phyloP scores from a whole-genome alignment of 2,888 invertebrate species.

The Ormia ochracea region DNA sequence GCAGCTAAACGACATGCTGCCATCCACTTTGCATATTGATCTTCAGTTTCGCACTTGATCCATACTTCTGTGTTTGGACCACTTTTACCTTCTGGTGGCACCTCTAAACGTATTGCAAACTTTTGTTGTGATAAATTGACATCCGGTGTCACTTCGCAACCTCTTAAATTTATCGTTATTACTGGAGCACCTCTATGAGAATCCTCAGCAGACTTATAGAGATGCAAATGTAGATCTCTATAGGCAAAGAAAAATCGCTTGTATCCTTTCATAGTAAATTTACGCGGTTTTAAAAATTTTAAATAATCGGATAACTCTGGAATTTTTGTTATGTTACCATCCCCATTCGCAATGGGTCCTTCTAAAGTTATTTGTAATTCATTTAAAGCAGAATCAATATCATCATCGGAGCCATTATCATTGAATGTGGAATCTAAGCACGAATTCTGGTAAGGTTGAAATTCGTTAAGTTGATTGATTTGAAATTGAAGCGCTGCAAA shows the following conservation, averaged over 20 bases:
- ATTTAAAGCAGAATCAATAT: slow-evolving; percentile 95
- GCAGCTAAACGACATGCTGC: slow-evolving; percentile 96
- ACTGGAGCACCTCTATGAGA: slow-evolving; percentile 83
- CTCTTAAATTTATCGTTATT: slow-evolving; percentile 88
- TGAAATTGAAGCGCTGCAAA: slow-evolving; percentile 97
- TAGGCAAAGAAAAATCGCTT: slow-evolving; percentile 97
- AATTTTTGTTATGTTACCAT: slow-evolving; percentile 93
- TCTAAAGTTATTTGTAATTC: slow-evolving; percentile 95
- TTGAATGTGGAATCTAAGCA: slow-evolving; percentile 66
- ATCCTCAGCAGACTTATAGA: slow-evolving; percentile 90
- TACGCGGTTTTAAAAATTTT: slow-evolving; percentile 95
- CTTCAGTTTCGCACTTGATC: slow-evolving; percentile 95
- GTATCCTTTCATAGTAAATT: slow-evolving; percentile 95
- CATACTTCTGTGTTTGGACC: slow-evolving; percentile 98
- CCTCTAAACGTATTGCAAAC: slow-evolving; percentile 96
- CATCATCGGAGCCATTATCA: slow-evolving; percentile 83
- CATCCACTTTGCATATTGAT: slow-evolving; percentile 99
- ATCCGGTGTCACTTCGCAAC: slow-evolving; percentile 98
- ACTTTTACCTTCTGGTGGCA: slow-evolving; percentile 95
- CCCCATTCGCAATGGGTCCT: slow-evolving; percentile 82
- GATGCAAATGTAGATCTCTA: slow-evolving; percentile 90
- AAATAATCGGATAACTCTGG: slow-evolving; percentile 96
- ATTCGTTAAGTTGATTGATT: slow-evolving; percentile 85
- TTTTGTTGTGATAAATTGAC: slow-evolving; percentile 94
- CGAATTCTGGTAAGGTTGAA: slow-evolving; percentile 77